These are phyloP conservation scores for Diplogasteroides magnus DNA, from an alignment of 1,140 invertebrate genomes.

Conservation along the genomic window DNA sequence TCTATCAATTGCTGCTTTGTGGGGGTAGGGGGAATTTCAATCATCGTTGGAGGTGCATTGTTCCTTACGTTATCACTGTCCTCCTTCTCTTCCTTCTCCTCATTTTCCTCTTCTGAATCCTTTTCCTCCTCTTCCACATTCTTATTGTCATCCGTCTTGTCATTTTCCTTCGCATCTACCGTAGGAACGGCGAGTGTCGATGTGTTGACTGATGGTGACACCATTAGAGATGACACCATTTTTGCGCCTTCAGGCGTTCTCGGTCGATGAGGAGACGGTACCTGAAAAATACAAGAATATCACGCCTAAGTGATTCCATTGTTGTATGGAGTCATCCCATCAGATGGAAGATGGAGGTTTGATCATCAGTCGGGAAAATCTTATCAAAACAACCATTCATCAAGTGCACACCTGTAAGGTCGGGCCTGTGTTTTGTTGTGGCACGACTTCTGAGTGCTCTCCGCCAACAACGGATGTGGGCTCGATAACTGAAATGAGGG, in stretches of 20 bases:
- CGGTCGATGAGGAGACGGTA: neutral
- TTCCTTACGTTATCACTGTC: neutral
- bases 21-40: neutral
- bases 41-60: neutral
- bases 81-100: neutral
- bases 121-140: neutral
- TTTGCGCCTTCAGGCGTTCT: neutral
- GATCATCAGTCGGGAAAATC: neutral
- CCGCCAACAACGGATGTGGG: constrained; percentile 21
- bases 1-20: no score
- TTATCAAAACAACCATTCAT: neutral
- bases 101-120: neutral
- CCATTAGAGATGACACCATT: neutral
- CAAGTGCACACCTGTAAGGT: neutral
- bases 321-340: no score
- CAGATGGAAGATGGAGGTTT: no score
- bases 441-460: neutral
- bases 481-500: constrained; percentile 21
- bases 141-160: no score
- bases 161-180: no score
- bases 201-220: neutral
- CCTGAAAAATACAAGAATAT: constrained; percentile 1
- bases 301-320: no score
- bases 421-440: neutral
- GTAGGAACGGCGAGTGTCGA: no score